phyloP scores from a whole-genome alignment of 1,140 invertebrate genomes.

The Kradibia gibbosae region DNA sequence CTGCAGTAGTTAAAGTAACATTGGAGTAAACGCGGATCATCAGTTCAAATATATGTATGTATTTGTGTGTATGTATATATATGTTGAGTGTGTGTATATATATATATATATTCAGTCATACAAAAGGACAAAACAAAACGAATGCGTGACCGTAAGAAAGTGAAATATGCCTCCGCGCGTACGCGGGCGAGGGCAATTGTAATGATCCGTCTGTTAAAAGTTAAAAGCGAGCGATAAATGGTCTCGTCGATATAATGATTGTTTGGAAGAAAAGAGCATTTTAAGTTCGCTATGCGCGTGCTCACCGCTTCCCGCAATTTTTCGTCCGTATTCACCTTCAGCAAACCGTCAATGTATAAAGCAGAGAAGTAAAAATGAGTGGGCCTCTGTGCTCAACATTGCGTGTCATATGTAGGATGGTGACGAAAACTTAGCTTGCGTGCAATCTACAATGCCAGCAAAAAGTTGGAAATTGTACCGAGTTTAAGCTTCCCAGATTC shows the following conservation, averaged over 20 bases:
- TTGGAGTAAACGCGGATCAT: slow-evolving; percentile 31
- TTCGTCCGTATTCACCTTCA: slow-evolving; percentile 1
- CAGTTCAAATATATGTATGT: background rate
- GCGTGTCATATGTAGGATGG: slow-evolving; percentile 24
- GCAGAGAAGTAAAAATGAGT: too few species aligned
- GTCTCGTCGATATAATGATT: slow-evolving; percentile 44
- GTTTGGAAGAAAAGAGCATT: slow-evolving; percentile 48
- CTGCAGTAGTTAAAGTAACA: slow-evolving; percentile 33
- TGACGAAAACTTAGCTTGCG: background rate
- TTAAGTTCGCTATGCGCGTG: background rate
- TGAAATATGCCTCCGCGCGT: slow-evolving; percentile 36
- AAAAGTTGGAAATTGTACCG: background rate
- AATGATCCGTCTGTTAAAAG: slow-evolving; percentile 37
- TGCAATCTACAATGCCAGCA: background rate
- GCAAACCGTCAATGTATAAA: too few species aligned
- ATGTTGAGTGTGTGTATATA: background rate
- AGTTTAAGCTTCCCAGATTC: background rate
- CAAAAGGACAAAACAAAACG: slow-evolving; percentile 5
- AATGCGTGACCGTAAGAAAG: background rate
- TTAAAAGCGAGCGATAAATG: slow-evolving; percentile 43
- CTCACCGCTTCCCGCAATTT: background rate
- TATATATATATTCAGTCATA: background rate
- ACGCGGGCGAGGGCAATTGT: slow-evolving; percentile 33
- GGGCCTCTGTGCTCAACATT: background rate
- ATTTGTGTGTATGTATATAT: slow-evolving; percentile 9